Percentiles rank a stretch among this genome's conserved stretches.
Evolutionary conservation across 2,888 invertebrate genomes (phyloP).

Genomic region (Leptinotarsa juncta): DNA sequence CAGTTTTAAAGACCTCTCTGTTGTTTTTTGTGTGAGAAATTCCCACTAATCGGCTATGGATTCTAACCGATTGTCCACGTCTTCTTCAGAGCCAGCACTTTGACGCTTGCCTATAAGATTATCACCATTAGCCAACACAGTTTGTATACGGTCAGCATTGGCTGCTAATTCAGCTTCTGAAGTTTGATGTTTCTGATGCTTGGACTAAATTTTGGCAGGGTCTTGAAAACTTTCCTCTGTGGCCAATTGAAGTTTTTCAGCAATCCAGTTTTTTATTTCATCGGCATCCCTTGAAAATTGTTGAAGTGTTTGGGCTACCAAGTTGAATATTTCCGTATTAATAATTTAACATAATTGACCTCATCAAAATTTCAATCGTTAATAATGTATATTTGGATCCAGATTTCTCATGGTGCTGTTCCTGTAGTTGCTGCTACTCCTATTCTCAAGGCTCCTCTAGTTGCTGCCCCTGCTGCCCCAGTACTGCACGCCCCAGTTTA

Average conservation of each 20-base stretch:
- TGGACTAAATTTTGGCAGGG: constrained; percentile 96
- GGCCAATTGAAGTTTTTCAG: constrained; percentile 97
- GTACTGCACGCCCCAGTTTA: neutral
- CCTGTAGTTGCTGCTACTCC: constrained; percentile 13
- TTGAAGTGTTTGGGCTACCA: constrained; percentile 76
- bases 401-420: constrained; percentile 15
- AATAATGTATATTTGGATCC: neutral
- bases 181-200: constrained; percentile 99
- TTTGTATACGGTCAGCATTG: constrained; percentile 97
- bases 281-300: constrained; percentile 99
- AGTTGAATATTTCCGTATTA: too few relatives aligned
- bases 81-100: constrained; percentile 98
- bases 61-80: constrained; percentile 90
- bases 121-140: constrained; percentile 94
- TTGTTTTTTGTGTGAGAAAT: constrained; percentile 96
- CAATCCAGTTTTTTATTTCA: constrained; percentile 99
- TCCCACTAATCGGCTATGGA: constrained; percentile 99
- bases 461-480: neutral
- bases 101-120: constrained; percentile 94
- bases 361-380: neutral
- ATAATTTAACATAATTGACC: too few relatives aligned
- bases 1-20: constrained; percentile 96
- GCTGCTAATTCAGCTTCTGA: constrained; percentile 99
- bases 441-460: constrained; percentile 8
- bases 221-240: constrained; percentile 98